Conservation (phyloP, 1,140 invertebrate genomes). For the Stegodyphus mimosarum region DNA sequence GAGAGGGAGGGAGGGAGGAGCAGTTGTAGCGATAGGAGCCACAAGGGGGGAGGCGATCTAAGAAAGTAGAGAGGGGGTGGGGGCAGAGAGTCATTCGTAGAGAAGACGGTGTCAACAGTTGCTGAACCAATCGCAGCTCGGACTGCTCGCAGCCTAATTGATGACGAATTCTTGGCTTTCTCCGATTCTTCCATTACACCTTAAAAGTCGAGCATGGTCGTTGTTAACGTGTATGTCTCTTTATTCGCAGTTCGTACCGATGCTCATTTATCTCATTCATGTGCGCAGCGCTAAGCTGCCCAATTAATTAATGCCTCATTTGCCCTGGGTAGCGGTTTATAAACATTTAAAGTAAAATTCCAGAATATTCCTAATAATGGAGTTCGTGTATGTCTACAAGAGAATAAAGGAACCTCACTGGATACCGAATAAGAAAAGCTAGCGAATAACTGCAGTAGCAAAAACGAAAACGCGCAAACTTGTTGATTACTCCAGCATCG, state of each 20-base stretch:
- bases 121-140: constrained; percentile 28
- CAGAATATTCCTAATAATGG: no score
- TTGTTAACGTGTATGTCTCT: neutral
- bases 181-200: neutral
- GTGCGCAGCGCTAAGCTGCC: neutral
- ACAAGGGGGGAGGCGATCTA: constrained; percentile 1
- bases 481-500: neutral
- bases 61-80: constrained; percentile 3
- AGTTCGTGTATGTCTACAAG: no score
- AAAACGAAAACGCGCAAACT: neutral
- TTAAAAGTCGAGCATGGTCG: neutral
- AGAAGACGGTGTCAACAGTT: constrained; percentile 31
- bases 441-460: neutral
- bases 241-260: neutral
- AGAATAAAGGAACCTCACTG: no score
- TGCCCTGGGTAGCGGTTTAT: no score
- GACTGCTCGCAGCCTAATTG: neutral
- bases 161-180: neutral
- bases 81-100: neutral
- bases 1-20: neutral
- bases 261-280: neutral
- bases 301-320: no score
- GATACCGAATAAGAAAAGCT: no score
- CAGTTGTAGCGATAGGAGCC: constrained; percentile 2
- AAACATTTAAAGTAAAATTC: no score